These are phyloP conservation scores for Pomacea canaliculata DNA, from an alignment of 2,888 invertebrate species.

Conservation along the genomic window DNA sequence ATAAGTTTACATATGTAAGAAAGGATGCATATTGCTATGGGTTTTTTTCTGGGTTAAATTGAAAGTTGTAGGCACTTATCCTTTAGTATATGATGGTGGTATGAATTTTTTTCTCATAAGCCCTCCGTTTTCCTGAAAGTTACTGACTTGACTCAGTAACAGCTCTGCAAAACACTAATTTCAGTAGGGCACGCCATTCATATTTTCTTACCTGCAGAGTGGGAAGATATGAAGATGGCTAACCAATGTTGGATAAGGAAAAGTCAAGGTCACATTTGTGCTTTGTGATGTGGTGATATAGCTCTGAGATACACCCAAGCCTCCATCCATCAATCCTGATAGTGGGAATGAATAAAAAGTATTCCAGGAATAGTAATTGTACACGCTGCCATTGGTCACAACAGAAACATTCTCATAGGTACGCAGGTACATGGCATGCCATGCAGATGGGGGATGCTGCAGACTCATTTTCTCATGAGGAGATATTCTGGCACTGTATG, in stretches of 20 bases:
- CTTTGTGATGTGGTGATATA: not conserved
- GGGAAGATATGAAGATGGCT: conserved; percentile 49
- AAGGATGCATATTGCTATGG: too few relatives aligned
- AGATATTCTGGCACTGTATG: conserved; percentile 39
- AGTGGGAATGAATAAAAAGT: not conserved
- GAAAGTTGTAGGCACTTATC: too few relatives aligned
- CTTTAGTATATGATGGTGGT: too few relatives aligned
- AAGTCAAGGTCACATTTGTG: conserved; percentile 30
- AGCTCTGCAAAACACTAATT: too few relatives aligned
- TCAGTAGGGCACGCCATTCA: too few relatives aligned
- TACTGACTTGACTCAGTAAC: too few relatives aligned
- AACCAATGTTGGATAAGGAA: conserved; percentile 44
- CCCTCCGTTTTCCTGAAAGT: too few relatives aligned
- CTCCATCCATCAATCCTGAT: conserved; percentile 3
- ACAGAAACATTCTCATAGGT: conserved; percentile 41
- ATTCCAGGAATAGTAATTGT: not conserved
- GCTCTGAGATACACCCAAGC: not conserved
- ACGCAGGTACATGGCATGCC: conserved; percentile 25
- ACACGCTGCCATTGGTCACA: conserved; percentile 34
- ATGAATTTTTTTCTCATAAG: too few relatives aligned
- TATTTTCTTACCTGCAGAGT: conserved; percentile 32
- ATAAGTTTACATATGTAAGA: too few relatives aligned
- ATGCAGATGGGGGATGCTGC: conserved; percentile 12
- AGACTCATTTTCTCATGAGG: conserved; percentile 43
- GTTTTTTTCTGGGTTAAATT: too few relatives aligned